Percentiles rank a stretch among this genome's conserved stretches.
These are phyloP conservation scores for Silurus meridionalis DNA, from an alignment of 2,113 vertebrate genomes.

Conservation along the genomic window DNA sequence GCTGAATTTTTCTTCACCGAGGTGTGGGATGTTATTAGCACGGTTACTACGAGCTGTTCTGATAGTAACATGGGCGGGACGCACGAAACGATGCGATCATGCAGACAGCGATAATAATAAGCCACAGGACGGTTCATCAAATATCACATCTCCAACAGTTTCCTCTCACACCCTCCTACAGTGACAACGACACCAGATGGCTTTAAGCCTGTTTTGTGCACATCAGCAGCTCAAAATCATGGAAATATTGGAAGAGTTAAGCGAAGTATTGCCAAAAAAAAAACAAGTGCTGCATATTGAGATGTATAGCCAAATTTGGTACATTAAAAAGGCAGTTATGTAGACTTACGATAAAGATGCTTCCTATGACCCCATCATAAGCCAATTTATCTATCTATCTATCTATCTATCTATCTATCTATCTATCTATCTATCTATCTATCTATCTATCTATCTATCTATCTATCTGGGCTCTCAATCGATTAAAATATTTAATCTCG, in stretches of 20 bases:
- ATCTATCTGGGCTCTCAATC: too few relatives aligned
- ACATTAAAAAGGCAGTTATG: too few relatives aligned
- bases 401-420: too few relatives aligned
- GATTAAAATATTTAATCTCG: too few relatives aligned
- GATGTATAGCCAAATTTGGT: too few relatives aligned
- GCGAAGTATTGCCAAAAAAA: background rate
- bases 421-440: too few relatives aligned
- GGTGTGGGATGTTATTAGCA: constrained; percentile 26
- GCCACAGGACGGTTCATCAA: background rate
- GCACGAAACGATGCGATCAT: background rate
- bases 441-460: too few relatives aligned
- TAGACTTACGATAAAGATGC: too few relatives aligned
- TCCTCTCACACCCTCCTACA: background rate
- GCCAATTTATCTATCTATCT: too few relatives aligned
- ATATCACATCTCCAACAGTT: background rate
- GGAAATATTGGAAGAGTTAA: background rate
- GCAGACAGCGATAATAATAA: background rate
- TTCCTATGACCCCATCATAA: too few relatives aligned
- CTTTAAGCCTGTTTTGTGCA: background rate
- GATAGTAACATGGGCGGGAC: constrained; percentile 18
- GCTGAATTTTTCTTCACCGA: constrained; percentile 26
- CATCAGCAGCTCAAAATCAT: background rate
- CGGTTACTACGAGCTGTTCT: constrained; percentile 9
- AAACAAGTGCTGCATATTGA: too few relatives aligned
- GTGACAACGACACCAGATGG: background rate